A percentile compares a stretch with the other conserved stretches of the same genome.
These are phyloP conservation scores for Hepsetus odoe DNA, from an alignment of 2,113 vertebrate genomes.

Conservation along the genomic window DNA sequence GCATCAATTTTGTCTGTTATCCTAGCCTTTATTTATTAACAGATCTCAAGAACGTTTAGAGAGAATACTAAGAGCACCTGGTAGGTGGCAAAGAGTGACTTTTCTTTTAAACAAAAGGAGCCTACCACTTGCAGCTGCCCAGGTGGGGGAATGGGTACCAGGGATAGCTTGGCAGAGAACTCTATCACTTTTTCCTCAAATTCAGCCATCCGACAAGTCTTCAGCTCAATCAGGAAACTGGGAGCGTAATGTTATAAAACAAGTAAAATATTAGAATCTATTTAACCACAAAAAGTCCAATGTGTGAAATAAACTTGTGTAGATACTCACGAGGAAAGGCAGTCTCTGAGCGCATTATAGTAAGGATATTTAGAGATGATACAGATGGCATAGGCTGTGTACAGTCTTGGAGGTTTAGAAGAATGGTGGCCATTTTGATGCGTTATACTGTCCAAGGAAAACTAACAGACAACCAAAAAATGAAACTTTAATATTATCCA, in stretches of 20 bases:
- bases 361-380: conserved; percentile 92
- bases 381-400: conserved; percentile 82
- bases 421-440: conserved; percentile 75
- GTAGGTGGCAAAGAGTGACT: background rate
- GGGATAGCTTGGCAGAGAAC: conserved; percentile 89
- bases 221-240: conserved; percentile 85
- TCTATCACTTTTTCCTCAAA: conserved; percentile 87
- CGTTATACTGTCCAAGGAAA: conserved; percentile 71
- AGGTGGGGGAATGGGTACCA: conserved; percentile 90
- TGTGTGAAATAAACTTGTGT: background rate
- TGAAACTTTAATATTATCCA: too few relatives aligned
- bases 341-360: conserved; percentile 90
- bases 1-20: too few relatives aligned
- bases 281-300: background rate
- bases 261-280: too few relatives aligned
- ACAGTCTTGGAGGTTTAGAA: conserved; percentile 68
- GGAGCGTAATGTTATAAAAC: too few relatives aligned
- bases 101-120: background rate
- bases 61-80: background rate
- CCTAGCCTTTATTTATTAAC: too few relatives aligned
- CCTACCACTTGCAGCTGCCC: conserved; percentile 94
- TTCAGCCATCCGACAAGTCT: conserved; percentile 77
- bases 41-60: background rate
- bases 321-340: conserved; percentile 87
- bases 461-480: conserved; percentile 51